Base-by-base conservation (phyloP, 2,888 invertebrate genomes). In the Diploptera punctata region DNA sequence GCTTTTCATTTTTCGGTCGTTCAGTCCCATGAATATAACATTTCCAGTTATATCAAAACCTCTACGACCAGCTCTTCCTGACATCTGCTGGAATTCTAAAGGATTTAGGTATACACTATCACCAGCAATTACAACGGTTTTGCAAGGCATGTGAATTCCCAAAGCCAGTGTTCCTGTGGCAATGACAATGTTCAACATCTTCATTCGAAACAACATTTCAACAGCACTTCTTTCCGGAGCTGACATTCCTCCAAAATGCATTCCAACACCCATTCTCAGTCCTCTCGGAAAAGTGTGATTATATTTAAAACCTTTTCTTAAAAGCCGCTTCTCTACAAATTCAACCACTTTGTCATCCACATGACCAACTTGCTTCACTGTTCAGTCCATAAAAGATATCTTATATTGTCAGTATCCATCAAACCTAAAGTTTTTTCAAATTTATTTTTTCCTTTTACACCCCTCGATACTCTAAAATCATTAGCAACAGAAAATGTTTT, bases 161-260 rank as follows among this genome's bases (percentile, higher is more conserved):
- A 77, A 71, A 19, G 77, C 77, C 16, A 78, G 71, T 9, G 77
- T 78, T 9, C 77, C 77, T 13, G 78, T 78, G 3, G 75, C 75
- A 61, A 67, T 70, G 7, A 78, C 77, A 7, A 76, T 72, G 70
- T 76, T 77, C 18, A 78, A 67, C 29, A 77, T 54, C 21, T 75
- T 77, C 68, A 79, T 78, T 72, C 81, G 81, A 74, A 81, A 82
- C 5, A 82, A 77, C 74, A 80, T 79, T 74, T 80, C 80, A 31
- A 80, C 81, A 16, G 80, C 75, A 47, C 77, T 75, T 76, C 81
- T 78, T 24, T 79, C 72, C 75, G 78, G 79, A 73, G 78, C 78
- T 65, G 79, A 78, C 77, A 81, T 79, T 70, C 82, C 80, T 62
- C 79, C 80, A 76, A 81, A 80, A 67, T 81, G 79, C 18, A 79